Percentiles rank a stretch among this genome's conserved stretches.
Conservation (phyloP, 2,797 vertebrate genomes). For the Aeoliscus strigatus region DNA sequence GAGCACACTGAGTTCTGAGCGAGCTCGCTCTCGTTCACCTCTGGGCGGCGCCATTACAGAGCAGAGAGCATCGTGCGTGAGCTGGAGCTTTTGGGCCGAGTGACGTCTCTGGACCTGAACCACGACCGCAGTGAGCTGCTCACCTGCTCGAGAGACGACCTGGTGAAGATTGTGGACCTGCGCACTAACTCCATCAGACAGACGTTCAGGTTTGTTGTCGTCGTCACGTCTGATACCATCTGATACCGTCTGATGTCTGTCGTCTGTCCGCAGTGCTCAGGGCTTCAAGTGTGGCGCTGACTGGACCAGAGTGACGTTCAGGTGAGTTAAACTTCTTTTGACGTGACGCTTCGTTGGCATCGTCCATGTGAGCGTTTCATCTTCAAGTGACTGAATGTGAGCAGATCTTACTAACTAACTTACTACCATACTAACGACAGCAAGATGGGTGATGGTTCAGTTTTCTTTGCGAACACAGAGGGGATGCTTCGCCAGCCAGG, state of each 20-base stretch:
- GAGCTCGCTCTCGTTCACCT: too few relatives aligned
- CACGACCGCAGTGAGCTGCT: conserved; percentile 89
- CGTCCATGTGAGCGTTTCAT: too few relatives aligned
- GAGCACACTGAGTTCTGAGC: too few relatives aligned
- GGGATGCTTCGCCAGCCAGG: too few relatives aligned
- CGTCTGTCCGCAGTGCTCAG: conserved; percentile 73
- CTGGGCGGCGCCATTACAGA: conserved; percentile 54
- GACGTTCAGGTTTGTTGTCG: conserved; percentile 74
- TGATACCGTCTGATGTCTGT: conserved; percentile 27
- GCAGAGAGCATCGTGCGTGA: conserved; percentile 89
- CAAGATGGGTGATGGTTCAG: too few relatives aligned
- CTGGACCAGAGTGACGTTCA: conserved; percentile 94
- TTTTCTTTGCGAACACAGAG: too few relatives aligned
- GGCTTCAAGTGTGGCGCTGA: conserved; percentile 97
- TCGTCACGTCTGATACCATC: not conserved
- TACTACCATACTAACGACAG: too few relatives aligned
- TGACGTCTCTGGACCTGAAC: conserved; percentile 93
- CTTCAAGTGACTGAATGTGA: too few relatives aligned
- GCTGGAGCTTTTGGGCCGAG: conserved; percentile 87
- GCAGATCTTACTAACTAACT: too few relatives aligned
- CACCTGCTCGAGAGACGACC: conserved; percentile 91
- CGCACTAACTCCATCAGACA: conserved; percentile 79
- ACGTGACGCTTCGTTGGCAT: not conserved
- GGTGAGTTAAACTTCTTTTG: conserved; percentile 67
- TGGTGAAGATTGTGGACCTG: conserved; percentile 91